Evolutionary conservation across 2,797 vertebrate species (phyloP).

Genomic region (Rhinophrynus dorsalis): DNA sequence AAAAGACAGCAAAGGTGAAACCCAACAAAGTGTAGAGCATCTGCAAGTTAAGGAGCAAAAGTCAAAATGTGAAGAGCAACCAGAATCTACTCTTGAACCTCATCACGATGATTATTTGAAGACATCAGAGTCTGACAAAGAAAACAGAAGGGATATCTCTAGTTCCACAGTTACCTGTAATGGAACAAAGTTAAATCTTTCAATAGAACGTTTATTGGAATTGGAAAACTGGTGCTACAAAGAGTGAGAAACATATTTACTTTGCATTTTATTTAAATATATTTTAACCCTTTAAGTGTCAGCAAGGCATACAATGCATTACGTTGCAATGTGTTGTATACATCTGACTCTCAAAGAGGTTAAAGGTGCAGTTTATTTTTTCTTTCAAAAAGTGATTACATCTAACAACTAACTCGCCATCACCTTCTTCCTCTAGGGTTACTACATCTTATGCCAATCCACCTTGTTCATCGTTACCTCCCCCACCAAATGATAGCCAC

Average conservation of each 20-base stretch:
- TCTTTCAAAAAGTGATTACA: too few species aligned
- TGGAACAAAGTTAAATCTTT: background rate
- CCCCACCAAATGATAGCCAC: too few species aligned
- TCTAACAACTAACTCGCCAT: too few species aligned
- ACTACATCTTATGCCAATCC: too few species aligned
- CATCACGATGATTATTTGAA: background rate
- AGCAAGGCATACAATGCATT: too few species aligned
- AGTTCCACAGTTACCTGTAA: conserved; percentile 12
- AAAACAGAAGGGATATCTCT: background rate
- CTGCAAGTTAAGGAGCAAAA: conserved; percentile 6
- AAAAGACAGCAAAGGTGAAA: conserved; percentile 1
- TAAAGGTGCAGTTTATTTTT: too few species aligned
- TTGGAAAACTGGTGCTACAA: conserved; percentile 49
- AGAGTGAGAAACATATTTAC: conserved; percentile 49
- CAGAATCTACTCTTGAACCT: background rate
- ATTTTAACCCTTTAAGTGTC: too few species aligned
- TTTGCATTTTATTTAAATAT: too few species aligned
- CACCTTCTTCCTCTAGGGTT: too few species aligned
- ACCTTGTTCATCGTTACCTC: too few species aligned
- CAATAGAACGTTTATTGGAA: conserved; percentile 24
- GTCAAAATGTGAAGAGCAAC: background rate
- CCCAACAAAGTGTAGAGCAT: background rate
- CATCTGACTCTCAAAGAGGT: too few species aligned
- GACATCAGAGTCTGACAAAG: background rate
- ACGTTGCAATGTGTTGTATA: too few species aligned